Conservation (phyloP, 2,888 invertebrate genomes). For the Pollenia labialis region DNA sequence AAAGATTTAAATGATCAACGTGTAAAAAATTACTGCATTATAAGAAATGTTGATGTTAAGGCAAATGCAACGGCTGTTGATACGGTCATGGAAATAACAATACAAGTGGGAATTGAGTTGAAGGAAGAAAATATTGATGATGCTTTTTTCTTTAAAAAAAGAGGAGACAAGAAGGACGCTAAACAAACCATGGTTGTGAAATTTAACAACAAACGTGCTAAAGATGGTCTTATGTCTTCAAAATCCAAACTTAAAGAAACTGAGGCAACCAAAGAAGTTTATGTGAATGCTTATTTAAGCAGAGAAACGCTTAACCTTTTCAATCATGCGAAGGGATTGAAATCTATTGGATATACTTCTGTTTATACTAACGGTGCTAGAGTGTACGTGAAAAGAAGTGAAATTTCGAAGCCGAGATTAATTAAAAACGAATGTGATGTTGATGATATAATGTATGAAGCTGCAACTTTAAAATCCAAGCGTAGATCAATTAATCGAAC, state of each 20-base stretch:
- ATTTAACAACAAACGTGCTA: slow-evolving; percentile 4
- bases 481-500: neutral
- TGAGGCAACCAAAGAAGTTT: slow-evolving; percentile 19
- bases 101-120: no score
- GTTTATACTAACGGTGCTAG: slow-evolving; percentile 3
- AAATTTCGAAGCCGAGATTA: neutral
- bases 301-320: slow-evolving; percentile 14
- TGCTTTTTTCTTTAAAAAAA: no score
- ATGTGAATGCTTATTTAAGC: slow-evolving; percentile 28
- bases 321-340: slow-evolving; percentile 28
- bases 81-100: no score
- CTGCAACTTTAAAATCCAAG: neutral
- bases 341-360: slow-evolving; percentile 13
- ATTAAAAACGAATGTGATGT: slow-evolving; percentile 11
- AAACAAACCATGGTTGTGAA: slow-evolving; percentile 28
- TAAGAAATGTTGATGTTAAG: no score
- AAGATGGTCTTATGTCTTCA: slow-evolving; percentile 18
- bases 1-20: no score
- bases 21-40: no score
- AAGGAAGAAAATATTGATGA: no score
- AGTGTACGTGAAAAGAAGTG: neutral
- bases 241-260: slow-evolving; percentile 29
- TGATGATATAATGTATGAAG: slow-evolving; percentile 10
- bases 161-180: no score
- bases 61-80: no score